Base-by-base conservation (phyloP, 1,140 invertebrate species). In the Conus ventricosus region DNA sequence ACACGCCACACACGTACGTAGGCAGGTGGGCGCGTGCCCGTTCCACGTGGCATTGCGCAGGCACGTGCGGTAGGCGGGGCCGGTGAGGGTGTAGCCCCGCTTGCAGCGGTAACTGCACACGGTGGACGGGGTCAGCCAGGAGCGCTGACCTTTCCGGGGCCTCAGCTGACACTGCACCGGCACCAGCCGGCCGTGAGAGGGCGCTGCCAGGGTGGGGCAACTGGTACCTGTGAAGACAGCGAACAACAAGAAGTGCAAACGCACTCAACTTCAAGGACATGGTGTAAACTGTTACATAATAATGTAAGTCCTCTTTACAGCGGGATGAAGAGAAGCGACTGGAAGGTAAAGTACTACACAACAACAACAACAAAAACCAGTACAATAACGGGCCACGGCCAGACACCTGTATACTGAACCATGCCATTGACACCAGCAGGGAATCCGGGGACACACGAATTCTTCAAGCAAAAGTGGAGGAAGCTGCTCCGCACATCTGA, bases 21-120 rank as follows among this genome's bases (percentile, higher is more conserved):
- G 54, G 25, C 90, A 90, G 6, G 25, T 8, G 10, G 88, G 67
- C 10, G 60, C 23, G 20, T 81, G 54, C 13, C 88, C 90, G 4
- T 81, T 84, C 90, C 90, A 90, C 0, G 88, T 88, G 25, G 57
- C 87, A 75, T 88, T 89, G 54, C 1, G 51, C 51, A 27, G 76
- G 54, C 90, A 90, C 5, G 84, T 89, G 76, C 90, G 85, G 27
- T 87, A 81, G 27, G 57, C 57, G 7, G 60, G 51, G 1, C 90
- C 90, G 1, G 20, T 23, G 10, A 90, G 54, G 6, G 25, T 53
- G 27, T 88, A 78, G 53, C 51, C 53, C 4, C 84, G 71, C 55
- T 67, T 54, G 39, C 90, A 90, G 53, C 83, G 84, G 87, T 86
- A 87, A 15, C 57, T 67, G 60, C 90, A 90, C 51, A 81, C 81